These are phyloP conservation scores for Holacanthus passer DNA, from an alignment of 2,113 vertebrate species.

Conservation along the genomic window DNA sequence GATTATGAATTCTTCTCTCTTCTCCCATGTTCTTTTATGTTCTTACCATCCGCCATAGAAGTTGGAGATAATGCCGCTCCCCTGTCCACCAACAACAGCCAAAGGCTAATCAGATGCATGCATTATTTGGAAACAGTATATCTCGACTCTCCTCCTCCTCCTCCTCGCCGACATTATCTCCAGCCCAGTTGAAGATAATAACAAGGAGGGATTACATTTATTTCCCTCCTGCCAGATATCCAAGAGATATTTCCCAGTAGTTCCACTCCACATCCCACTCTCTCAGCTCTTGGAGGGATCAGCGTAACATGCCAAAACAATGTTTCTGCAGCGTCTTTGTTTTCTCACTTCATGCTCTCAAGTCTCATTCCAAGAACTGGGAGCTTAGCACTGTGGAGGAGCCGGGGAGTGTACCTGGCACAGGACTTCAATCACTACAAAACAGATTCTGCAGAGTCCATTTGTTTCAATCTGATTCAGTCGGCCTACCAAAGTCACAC, in stretches of 20 bases:
- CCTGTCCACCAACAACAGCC: slow-evolving; percentile 49
- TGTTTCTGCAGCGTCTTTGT: slow-evolving; percentile 67
- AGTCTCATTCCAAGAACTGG: slow-evolving; percentile 58
- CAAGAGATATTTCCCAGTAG: slow-evolving; percentile 60
- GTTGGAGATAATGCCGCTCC: slow-evolving; percentile 49
- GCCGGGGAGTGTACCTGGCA: slow-evolving; percentile 64
- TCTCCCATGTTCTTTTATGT: neutral
- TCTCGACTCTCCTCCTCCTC: slow-evolving; percentile 32
- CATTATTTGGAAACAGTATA: slow-evolving; percentile 52
- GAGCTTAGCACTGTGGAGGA: slow-evolving; percentile 52
- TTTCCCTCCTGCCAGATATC: slow-evolving; percentile 63
- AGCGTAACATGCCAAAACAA: slow-evolving; percentile 50
- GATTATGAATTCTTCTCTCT: slow-evolving; percentile 20
- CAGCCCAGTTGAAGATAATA: slow-evolving; percentile 60
- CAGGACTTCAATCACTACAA: slow-evolving; percentile 66
- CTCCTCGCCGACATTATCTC: slow-evolving; percentile 49
- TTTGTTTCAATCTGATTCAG: slow-evolving; percentile 62
- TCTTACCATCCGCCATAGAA: slow-evolving; percentile 57
- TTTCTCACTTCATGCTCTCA: slow-evolving; percentile 55
- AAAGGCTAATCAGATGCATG: slow-evolving; percentile 69
- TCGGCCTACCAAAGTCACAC: slow-evolving; percentile 25
- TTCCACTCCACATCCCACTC: slow-evolving; percentile 44
- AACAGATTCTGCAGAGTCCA: slow-evolving; percentile 46
- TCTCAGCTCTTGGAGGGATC: slow-evolving; percentile 61
- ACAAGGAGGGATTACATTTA: slow-evolving; percentile 53